Conservation (phyloP, 1,140 invertebrate genomes). For the Lethocerus indicus region DNA sequence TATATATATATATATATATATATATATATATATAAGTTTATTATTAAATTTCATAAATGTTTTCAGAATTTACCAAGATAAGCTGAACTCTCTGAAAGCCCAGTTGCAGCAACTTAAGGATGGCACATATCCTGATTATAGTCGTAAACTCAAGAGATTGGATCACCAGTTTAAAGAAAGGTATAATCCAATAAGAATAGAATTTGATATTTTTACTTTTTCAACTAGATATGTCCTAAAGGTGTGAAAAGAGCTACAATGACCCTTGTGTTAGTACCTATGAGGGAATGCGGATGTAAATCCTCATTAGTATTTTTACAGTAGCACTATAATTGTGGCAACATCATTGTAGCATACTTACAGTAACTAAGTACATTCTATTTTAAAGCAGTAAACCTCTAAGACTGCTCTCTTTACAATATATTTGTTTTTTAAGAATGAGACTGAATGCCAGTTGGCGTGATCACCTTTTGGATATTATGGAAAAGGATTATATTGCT, state of each 20-base stretch:
- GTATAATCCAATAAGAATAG: conserved; percentile 14
- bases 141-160: conserved; percentile 61
- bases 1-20: background rate
- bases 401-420: too few species aligned
- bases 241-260: background rate
- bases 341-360: background rate
- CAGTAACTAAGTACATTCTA: background rate
- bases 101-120: conserved; percentile 78
- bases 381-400: too few species aligned
- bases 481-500: conserved; percentile 70
- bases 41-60: conserved; percentile 11
- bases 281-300: background rate
- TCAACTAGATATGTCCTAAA: background rate
- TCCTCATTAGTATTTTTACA: background rate
- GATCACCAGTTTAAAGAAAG: conserved; percentile 67
- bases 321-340: background rate
- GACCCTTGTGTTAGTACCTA: background rate
- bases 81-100: conserved; percentile 73
- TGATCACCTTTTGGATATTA: conserved; percentile 67
- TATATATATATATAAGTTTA: background rate
- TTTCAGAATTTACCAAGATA: conserved; percentile 83
- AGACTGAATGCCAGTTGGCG: conserved; percentile 67
- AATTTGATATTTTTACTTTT: background rate
- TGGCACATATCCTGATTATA: conserved; percentile 71
- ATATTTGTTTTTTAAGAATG: conserved; percentile 27